A percentile compares a stretch with the other conserved stretches of the same genome.
Conservation (phyloP, 2,113 vertebrate species). For the Microcebus tavaratra region DNA sequence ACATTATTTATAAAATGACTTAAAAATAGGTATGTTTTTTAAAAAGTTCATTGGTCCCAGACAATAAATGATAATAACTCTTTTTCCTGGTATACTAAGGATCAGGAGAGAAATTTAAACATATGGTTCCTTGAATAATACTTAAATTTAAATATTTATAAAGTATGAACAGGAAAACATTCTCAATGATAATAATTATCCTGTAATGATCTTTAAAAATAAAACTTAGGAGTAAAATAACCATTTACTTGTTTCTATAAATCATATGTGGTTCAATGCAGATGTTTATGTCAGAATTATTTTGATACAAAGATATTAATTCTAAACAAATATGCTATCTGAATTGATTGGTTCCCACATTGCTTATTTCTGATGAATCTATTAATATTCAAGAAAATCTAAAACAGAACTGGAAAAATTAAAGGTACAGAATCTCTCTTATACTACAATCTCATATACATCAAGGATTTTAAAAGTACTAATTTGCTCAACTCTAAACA, state of each 20-base stretch:
- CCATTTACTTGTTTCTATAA: not conserved
- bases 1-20: constrained; percentile 30
- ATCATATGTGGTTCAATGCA: not conserved
- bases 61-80: not conserved
- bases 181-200: not conserved
- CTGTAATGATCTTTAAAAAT: not conserved
- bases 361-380: not conserved
- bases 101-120: constrained; percentile 25
- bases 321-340: not conserved
- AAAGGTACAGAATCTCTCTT: constrained; percentile 43
- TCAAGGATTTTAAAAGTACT: constrained; percentile 44
- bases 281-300: constrained; percentile 1
- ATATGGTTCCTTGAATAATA: not conserved
- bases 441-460: not conserved
- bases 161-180: constrained; percentile 4
- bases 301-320: not conserved
- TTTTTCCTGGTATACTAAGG: not conserved
- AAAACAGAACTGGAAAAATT: constrained; percentile 23
- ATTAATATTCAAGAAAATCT: constrained; percentile 18
- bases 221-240: not conserved
- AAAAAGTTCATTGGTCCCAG: not conserved
- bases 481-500: constrained; percentile 26
- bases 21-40: not conserved
- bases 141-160: not conserved
- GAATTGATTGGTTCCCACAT: constrained; percentile 1